These are phyloP conservation scores for Anagrus nilaparvatae DNA, from an alignment of 1,140 invertebrate species.

Conservation along the genomic window DNA sequence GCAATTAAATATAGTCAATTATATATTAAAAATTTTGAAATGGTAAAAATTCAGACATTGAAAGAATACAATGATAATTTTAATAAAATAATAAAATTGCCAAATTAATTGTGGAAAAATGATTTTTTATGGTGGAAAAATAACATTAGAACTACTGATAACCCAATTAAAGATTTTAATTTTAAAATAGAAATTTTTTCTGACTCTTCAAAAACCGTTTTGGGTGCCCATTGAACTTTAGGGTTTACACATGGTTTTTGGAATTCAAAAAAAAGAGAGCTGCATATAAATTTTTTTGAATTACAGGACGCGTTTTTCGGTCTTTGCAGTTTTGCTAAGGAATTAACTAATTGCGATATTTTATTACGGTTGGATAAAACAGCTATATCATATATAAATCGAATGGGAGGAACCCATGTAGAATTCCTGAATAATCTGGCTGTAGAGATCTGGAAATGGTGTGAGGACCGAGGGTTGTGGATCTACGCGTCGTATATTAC, in stretches of 20 bases:
- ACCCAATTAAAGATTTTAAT: not conserved
- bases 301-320: not conserved
- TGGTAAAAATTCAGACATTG: not conserved
- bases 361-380: not conserved
- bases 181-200: not conserved
- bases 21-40: not conserved
- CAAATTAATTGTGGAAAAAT: not conserved
- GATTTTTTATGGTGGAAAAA: not conserved
- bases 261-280: not conserved
- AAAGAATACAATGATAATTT: not conserved
- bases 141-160: not conserved
- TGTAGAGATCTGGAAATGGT: not conserved
- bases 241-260: not conserved
- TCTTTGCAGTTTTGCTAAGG: not conserved
- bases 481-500: slow-evolving; percentile 2
- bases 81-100: not conserved
- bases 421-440: not conserved
- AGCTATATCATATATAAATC: not conserved
- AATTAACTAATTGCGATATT: not conserved
- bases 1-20: not conserved
- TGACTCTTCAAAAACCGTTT: not conserved
- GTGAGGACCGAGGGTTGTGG: not conserved
- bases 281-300: not conserved
- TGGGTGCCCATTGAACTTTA: not conserved
- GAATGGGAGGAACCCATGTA: not conserved